Evolutionary conservation across 2,797 vertebrate species (phyloP).

Genomic region (Hydrocynus forskahlii): DNA sequence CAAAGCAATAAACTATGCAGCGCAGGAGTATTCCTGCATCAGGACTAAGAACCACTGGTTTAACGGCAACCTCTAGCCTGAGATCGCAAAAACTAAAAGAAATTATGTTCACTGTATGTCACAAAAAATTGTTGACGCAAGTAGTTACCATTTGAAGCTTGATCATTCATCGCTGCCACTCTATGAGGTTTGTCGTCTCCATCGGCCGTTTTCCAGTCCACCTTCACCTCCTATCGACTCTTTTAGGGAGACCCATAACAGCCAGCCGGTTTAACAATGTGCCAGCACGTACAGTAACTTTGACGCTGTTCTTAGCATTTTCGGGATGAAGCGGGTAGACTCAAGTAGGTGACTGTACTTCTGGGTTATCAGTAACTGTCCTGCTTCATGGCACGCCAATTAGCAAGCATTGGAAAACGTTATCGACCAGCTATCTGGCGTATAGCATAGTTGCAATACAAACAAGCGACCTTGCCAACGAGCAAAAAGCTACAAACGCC

Average conservation of each 20-base stretch:
- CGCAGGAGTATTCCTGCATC: background rate
- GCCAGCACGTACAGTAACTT: background rate
- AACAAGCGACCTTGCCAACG: background rate
- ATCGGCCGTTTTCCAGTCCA: slow-evolving; percentile 26
- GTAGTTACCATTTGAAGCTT: slow-evolving; percentile 61
- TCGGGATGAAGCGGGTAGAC: background rate
- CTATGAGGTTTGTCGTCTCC: slow-evolving; percentile 28
- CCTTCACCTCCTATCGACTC: slow-evolving; percentile 12
- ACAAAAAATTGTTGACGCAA: background rate
- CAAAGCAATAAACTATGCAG: background rate
- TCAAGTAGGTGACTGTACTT: background rate
- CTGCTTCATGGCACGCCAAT: background rate
- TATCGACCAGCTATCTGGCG: background rate
- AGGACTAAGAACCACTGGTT: background rate
- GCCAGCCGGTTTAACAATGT: slow-evolving; percentile 1
- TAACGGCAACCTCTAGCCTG: background rate
- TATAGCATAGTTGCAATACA: background rate
- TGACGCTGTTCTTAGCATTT: background rate
- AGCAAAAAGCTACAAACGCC: background rate
- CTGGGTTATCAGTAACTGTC: background rate
- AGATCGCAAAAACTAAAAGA: background rate
- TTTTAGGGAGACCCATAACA: slow-evolving; percentile 27
- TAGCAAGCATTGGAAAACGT: background rate
- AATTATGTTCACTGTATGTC: background rate
- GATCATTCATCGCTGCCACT: slow-evolving; percentile 52